Evolutionary conservation across 2,797 vertebrate genomes (phyloP).

Genomic region (Amphiprion clarkii): DNA sequence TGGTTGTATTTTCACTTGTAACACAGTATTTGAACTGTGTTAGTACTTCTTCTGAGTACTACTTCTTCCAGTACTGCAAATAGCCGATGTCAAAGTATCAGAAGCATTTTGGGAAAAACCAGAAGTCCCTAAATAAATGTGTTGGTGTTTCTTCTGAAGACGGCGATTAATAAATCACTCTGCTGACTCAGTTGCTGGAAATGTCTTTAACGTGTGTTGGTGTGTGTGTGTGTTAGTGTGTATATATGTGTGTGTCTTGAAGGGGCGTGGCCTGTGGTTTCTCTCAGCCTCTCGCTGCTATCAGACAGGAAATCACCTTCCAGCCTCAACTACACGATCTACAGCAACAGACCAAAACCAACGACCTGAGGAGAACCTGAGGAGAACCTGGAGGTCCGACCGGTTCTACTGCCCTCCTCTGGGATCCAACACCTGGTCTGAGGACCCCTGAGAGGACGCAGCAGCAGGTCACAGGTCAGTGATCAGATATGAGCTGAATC

Average conservation of each 20-base stretch:
- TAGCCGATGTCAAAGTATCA: too few relatives aligned
- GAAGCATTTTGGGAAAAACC: too few relatives aligned
- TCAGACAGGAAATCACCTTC: constrained; percentile 50
- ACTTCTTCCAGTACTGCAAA: too few relatives aligned
- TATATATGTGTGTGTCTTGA: not conserved
- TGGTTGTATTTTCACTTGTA: too few relatives aligned
- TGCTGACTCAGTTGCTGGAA: too few relatives aligned
- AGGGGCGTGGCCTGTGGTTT: constrained; percentile 41
- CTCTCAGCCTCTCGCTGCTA: not conserved
- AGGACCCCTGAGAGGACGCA: not conserved
- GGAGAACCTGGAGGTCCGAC: not conserved
- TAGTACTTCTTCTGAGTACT: too few relatives aligned
- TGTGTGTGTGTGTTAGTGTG: not conserved
- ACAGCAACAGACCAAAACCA: not conserved
- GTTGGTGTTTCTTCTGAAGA: too few relatives aligned
- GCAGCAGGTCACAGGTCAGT: too few relatives aligned
- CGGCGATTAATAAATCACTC: too few relatives aligned
- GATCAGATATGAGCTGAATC: too few relatives aligned
- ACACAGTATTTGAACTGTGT: too few relatives aligned
- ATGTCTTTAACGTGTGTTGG: not conserved
- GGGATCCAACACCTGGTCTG: constrained; percentile 21
- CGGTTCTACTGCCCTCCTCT: not conserved
- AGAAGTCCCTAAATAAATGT: too few relatives aligned
- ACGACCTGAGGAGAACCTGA: not conserved
- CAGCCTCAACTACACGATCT: constrained; percentile 4